Evolutionary conservation across 2,888 invertebrate genomes (phyloP), one percentile per base, ranked within the genome.

Genomic region (Chalcosyrphus nemorum): DNA sequence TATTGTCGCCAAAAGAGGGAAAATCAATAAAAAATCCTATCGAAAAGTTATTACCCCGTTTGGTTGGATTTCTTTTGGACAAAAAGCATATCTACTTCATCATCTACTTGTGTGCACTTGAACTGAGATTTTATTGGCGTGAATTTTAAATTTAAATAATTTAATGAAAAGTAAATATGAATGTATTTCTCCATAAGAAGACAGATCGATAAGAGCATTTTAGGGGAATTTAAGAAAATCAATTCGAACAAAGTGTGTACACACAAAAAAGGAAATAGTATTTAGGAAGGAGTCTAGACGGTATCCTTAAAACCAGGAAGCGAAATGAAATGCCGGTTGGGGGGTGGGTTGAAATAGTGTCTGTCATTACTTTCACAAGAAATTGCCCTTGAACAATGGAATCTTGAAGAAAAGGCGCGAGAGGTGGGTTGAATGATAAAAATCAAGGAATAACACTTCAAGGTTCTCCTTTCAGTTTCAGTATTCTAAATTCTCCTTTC

Each of bases 1-100:
- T 35, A 65, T 57, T 71, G 71, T 71, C 71, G 38, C 52, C 59
- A 61, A 75, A 63, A 65, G 24, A 56, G 41, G 61, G 6, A 74
- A 47, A 70, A 77, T 63, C 70, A 56, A 71, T 71, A 65, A 71
- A 50, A 54, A n/a, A n/a, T n/a, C n/a, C n/a, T n/a, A n/a, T n/a
- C n/a, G n/a, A n/a, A n/a, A n/a, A n/a, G n/a, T n/a, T n/a, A n/a
- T n/a, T n/a, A 52, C 4, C 75, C 57, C 56, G 61, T 56, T 56
- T 17, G 68, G 47, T 70, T 13, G 54, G 81, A 70, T 81, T 61
- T 65, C 32, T 21, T 66, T 29, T 3, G 35, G 19, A 35, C 27
- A 68, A 57, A 47, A 32, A 32, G 47, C 57, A 47, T 38, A 29
- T 4, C 32, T 9, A 29, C 57, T 17, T 38, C 24, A n/a, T 43